Evolutionary conservation across 2,113 vertebrate genomes (phyloP), one percentile per base, ranked within the genome.

Genomic region (Albula goreensis): DNA sequence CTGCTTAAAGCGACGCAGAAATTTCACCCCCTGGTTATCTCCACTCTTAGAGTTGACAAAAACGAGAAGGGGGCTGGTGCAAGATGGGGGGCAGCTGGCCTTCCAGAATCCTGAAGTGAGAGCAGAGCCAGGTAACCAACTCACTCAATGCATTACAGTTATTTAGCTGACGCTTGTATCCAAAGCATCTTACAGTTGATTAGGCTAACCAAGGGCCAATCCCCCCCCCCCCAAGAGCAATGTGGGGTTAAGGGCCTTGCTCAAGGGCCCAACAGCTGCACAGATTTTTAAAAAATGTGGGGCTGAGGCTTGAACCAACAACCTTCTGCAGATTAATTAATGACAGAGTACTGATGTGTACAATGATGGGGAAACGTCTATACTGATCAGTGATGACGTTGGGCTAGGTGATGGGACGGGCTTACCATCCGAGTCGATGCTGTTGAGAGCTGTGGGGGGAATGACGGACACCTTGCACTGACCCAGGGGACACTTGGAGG

Each of bases 31-130:
- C 93, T 99, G 98, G 87, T 98, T 99, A 93, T 99, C 98, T 91
- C 98, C 98, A 48, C 97, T 98, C 91, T 99, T 99, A 17, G 98
- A 99, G 93, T 99, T 99, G 82, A 99, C 98, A 3, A 99, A 99
- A 51, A 99, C 98, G 89, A 99, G 90, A 87, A 99, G 92, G 3
- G 98, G 98, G 84, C 97, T 98, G 70, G 98, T 97, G 92, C 97
- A 98, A 85, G 98, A 97, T 0, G 98, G 98, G 0, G 98, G 98
- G 85, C 98, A 99, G 0, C 97, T 97, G 15, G 98, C 98, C 93
- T 99, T 99, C 98, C 98, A 99, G 94, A 99, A 99, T 22, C 98
- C 98, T 99, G 86, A 3, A 56, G 74, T 50, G 50, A 12, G 50
- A 70, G 53, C 22, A 48, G 50, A 53, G 19, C 60, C 17, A 19